phyloP scores from a whole-genome alignment of 2,797 vertebrate species.

The Austrolebias charrua region DNA sequence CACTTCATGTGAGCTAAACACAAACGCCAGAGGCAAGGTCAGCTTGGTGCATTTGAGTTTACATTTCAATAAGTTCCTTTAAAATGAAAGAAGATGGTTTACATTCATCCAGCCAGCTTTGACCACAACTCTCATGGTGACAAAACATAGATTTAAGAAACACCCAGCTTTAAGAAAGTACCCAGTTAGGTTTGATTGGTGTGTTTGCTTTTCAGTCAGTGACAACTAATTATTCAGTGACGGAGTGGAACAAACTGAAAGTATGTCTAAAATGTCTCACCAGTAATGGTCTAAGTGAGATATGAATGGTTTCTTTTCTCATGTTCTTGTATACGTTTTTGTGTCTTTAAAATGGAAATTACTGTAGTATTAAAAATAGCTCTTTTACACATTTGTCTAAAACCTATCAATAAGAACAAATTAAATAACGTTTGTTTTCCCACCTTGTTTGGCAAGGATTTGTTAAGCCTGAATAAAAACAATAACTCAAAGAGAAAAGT shows the following conservation, averaged over 20 bases:
- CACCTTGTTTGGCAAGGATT: too few relatives aligned
- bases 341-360: neutral
- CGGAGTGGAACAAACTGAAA: slow-evolving; percentile 12
- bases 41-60: slow-evolving; percentile 1
- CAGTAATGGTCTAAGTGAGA: neutral
- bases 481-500: too few relatives aligned
- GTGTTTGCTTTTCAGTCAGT: slow-evolving; percentile 15
- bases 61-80: neutral
- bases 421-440: too few relatives aligned
- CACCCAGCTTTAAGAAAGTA: slow-evolving; percentile 10
- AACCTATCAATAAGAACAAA: too few relatives aligned
- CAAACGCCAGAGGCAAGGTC: slow-evolving; percentile 13
- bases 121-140: slow-evolving; percentile 30
- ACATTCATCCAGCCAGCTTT: slow-evolving; percentile 26
- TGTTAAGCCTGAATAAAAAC: too few relatives aligned
- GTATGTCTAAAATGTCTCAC: neutral
- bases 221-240: slow-evolving; percentile 23
- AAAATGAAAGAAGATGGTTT: slow-evolving; percentile 12
- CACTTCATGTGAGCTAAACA: slow-evolving; percentile 24
- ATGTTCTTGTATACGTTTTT: neutral
- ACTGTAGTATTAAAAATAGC: neutral
- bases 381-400: too few relatives aligned
- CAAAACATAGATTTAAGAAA: slow-evolving; percentile 10
- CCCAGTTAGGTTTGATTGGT: slow-evolving; percentile 13
- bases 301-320: neutral